Evolutionary conservation across 2,797 vertebrate species (phyloP).

Genomic region (Crax fasciolata): DNA sequence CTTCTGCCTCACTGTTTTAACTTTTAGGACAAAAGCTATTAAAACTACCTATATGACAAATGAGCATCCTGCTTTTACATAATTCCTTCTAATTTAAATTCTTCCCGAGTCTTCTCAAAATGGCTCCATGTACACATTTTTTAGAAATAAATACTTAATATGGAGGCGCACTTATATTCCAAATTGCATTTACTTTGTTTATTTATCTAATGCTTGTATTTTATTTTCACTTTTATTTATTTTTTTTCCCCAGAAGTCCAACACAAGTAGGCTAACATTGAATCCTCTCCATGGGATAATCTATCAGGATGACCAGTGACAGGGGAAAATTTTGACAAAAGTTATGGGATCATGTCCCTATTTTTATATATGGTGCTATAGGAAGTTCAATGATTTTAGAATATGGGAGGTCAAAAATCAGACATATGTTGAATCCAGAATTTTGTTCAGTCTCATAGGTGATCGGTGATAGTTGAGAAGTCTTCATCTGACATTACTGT

Average conservation of each 20-base stretch:
- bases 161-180: background rate
- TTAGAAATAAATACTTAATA: background rate
- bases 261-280: background rate
- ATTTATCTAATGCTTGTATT: background rate
- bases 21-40: background rate
- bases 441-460: background rate
- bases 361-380: background rate
- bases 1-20: background rate
- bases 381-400: background rate
- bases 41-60: background rate
- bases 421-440: background rate
- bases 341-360: background rate
- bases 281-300: background rate
- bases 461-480: background rate
- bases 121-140: background rate
- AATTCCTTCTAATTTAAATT: background rate
- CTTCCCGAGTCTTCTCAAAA: background rate
- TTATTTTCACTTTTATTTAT: background rate
- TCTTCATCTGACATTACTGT: constrained; percentile 2
- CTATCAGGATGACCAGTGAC: background rate
- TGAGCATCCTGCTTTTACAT: background rate
- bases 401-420: background rate
- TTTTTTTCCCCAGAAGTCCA: background rate
- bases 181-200: background rate
- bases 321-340: background rate